Conservation (phyloP, 1,140 invertebrate genomes). For the Triops longicaudatus region DNA sequence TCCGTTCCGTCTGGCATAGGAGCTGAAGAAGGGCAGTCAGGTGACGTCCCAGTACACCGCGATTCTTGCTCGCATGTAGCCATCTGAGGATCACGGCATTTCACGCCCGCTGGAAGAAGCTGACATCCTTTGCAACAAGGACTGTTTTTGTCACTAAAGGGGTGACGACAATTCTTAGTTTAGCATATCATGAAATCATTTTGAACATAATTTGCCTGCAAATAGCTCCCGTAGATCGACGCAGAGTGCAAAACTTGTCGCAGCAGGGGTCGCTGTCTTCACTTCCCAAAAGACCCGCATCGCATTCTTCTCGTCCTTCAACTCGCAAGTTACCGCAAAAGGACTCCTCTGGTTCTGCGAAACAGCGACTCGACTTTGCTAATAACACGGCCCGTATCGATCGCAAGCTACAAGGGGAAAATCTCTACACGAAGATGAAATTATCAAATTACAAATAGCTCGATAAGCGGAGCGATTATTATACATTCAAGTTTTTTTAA, state of each 20-base stretch:
- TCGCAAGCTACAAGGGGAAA: slow-evolving; percentile 85
- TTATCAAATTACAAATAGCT: background rate
- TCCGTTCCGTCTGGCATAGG: slow-evolving; percentile 78
- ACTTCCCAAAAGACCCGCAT: slow-evolving; percentile 81
- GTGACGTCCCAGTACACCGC: slow-evolving; percentile 44
- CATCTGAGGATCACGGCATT: slow-evolving; percentile 78
- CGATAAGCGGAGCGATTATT: background rate
- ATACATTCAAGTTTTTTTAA: background rate
- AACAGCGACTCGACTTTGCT: slow-evolving; percentile 83
- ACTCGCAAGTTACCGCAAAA: slow-evolving; percentile 90
- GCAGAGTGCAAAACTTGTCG: slow-evolving; percentile 82
- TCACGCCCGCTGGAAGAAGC: slow-evolving; percentile 59
- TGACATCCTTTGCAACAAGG: slow-evolving; percentile 85
- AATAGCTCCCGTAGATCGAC: slow-evolving; percentile 65
- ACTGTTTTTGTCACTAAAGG: slow-evolving; percentile 81
- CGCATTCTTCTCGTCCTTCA: slow-evolving; percentile 89
- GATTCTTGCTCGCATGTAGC: slow-evolving; percentile 82
- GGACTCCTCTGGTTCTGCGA: slow-evolving; percentile 86
- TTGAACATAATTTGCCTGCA: slow-evolving; percentile 55
- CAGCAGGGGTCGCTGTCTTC: slow-evolving; percentile 87
- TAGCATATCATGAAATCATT: background rate
- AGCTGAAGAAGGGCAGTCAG: slow-evolving; percentile 66
- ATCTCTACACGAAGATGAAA: slow-evolving; percentile 54
- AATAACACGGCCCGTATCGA: slow-evolving; percentile 86
- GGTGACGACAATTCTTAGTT: slow-evolving; percentile 28